Evolutionary conservation across 2,797 vertebrate species (phyloP), one percentile per base, ranked within the genome.

Genomic region (Steatocranus sp.): DNA sequence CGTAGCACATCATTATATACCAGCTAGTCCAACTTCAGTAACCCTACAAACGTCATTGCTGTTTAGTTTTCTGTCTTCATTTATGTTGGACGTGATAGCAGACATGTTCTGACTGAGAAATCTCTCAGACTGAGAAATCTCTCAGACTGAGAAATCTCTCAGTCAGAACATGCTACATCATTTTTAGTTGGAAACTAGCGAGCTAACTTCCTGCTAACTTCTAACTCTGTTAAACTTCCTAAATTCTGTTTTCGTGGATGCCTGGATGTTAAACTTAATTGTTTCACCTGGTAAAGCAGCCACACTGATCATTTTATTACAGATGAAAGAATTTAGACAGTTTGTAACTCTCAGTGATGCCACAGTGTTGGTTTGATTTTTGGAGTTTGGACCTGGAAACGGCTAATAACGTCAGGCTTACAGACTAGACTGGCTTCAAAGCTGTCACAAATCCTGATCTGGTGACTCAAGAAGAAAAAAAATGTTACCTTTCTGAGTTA

Each of bases 181-280:
- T 1, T 5, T 1, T 17, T 56, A 4, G 25, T 3, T 56, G 25
- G 54, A 32, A 56, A 0, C 27, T 56, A 56, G 53, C 53, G 0
- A 18, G 15, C 15, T 18, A 56, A 56, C 27, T 18, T 0, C 54
- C 15, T 32, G 54, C 3, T 58, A 58, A 11, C 54, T 32, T 11
- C 15, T 0, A 0, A 32, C 15, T 4, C 27, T 0, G 15, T 32
- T 0, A 32, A 32, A 18, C 1, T 32, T 56, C 0, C 0, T 1
- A 18, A 56, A 32, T 58, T 32, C 27, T 11, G 54, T 58, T 58
- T 58, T 58, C 1, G 0, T 32, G 5, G 8, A 56, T 56, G 54
- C 0, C 27, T 56, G 15, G 27, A 58, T 58, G 5, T 58, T 58
- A 58, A 32, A 58, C 23, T 54, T 15, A 0, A 18, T 0, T 18